Percentiles rank a stretch among this genome's conserved stretches.
Conservation (phyloP, 2,888 invertebrate genomes). For the Bembecia ichneumoniformis region DNA sequence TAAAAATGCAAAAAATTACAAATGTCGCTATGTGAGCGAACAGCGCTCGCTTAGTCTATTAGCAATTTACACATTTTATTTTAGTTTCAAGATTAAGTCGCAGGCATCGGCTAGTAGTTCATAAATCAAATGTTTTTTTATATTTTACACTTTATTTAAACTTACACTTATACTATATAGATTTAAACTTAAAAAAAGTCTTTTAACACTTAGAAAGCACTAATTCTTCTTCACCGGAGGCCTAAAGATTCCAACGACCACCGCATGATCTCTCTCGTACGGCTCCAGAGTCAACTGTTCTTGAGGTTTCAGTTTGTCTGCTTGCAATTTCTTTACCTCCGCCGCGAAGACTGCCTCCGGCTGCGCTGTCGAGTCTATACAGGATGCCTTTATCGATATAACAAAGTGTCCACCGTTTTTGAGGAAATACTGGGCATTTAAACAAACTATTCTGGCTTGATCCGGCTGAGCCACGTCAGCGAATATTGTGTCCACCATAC, state of each 20-base stretch:
- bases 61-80: too few relatives aligned
- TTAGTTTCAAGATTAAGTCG: too few relatives aligned
- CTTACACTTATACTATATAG: too few relatives aligned
- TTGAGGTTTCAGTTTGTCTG: conserved; percentile 96
- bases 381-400: conserved; percentile 99
- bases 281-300: conserved; percentile 99
- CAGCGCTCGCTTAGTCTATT: too few relatives aligned
- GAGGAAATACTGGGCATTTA: conserved; percentile 96
- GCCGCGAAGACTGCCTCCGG: conserved; percentile 98
- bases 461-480: conserved; percentile 99
- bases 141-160: too few relatives aligned
- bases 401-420: conserved; percentile 98
- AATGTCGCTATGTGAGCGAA: too few relatives aligned
- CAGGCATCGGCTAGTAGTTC: too few relatives aligned
- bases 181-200: too few relatives aligned
- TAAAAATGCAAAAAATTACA: too few relatives aligned
- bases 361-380: conserved; percentile 98
- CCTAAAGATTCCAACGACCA: conserved; percentile 95
- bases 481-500: conserved; percentile 98
- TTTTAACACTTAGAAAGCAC: too few relatives aligned
- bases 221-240: conserved; percentile 74
- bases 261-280: conserved; percentile 98
- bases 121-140: too few relatives aligned
- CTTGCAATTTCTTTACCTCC: conserved; percentile 95
- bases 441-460: conserved; percentile 96